Evolutionary conservation across 2,797 vertebrate genomes (phyloP).

Genomic region (Sarcophilus harrisii): DNA sequence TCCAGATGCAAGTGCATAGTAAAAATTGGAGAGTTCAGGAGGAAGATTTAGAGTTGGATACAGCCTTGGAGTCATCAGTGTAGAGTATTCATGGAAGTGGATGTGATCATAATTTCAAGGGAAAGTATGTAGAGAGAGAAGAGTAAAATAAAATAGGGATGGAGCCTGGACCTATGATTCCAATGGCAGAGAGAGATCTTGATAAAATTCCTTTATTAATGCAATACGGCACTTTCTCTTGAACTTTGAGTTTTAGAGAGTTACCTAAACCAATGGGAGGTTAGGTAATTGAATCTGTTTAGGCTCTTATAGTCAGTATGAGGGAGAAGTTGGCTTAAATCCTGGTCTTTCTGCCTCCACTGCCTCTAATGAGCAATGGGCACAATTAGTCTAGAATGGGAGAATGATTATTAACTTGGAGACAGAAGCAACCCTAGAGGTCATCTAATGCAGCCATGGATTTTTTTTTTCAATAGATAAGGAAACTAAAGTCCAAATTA

Average conservation of each 20-base stretch:
- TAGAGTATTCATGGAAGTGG: neutral
- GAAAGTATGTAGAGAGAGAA: neutral
- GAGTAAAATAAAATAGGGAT: neutral
- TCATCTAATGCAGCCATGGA: neutral
- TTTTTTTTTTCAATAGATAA: neutral
- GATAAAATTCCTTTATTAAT: neutral
- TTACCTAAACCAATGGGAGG: too few relatives aligned
- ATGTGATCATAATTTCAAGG: neutral
- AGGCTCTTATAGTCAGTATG: too few relatives aligned
- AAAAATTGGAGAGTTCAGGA: neutral
- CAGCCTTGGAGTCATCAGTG: neutral
- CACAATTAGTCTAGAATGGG: neutral
- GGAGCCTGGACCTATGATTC: neutral
- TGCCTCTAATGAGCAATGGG: neutral
- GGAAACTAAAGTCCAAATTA: neutral
- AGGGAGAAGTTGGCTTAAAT: neutral
- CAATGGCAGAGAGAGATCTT: neutral
- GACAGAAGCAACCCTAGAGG: neutral
- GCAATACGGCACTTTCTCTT: neutral
- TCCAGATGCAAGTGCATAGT: neutral
- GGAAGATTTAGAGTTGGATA: neutral
- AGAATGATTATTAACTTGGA: neutral
- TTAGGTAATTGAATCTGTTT: too few relatives aligned
- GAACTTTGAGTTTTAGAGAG: neutral
- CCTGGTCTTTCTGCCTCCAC: neutral